Evolutionary conservation across 2,888 invertebrate species (phyloP), one percentile per base, ranked within the genome.

Genomic region (Eustalomyia histrio): DNA sequence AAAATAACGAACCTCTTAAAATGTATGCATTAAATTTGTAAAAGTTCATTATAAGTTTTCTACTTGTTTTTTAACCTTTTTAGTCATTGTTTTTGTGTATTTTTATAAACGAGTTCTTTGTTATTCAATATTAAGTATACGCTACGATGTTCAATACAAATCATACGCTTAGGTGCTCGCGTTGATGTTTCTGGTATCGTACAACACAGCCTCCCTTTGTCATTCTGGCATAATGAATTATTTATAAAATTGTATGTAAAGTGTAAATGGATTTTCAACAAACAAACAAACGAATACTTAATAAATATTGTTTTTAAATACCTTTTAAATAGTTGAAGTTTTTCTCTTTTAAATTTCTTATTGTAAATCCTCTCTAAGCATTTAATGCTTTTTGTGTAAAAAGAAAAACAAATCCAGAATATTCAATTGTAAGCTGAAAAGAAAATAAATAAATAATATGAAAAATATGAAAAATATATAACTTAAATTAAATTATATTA

Each of bases 381-480:
- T 67, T 76, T 80, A 80, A 76, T 67, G 55, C 71, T 35, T 73
- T 68, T 53, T 50, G 24, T 14, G 16, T 24, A 47, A 18, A 57
- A 21, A 58, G 16, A 53, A 14, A 52, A 14, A 47, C 12, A 58
- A 33, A 33, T 29, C 17, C n/a, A 52, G 8, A 29, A 29, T 24
- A 43, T 52, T 7, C 55, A 47, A 12, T 65, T 80, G 47, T 3
- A 80, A 72, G 29, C 67, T 52, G 52, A 76, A 24, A 61, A 57
- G 33, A n/a, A 29, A 10, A 47, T n/a, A 47, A 50, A 33, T 2
- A 55, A 9, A 29, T 12, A 52, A 39, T 16, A n/a, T 17, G 5
- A 73, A 14, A 69, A 35, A 21, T 2, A 60, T 47, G 4, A 55
- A n/a, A 47, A n/a, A 47, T 47, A n/a, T 47, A 12, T n/a, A 47